These are phyloP conservation scores for Calyptommatus sinebrachiatus DNA, from an alignment of 2,113 vertebrate genomes.

Conservation along the genomic window DNA sequence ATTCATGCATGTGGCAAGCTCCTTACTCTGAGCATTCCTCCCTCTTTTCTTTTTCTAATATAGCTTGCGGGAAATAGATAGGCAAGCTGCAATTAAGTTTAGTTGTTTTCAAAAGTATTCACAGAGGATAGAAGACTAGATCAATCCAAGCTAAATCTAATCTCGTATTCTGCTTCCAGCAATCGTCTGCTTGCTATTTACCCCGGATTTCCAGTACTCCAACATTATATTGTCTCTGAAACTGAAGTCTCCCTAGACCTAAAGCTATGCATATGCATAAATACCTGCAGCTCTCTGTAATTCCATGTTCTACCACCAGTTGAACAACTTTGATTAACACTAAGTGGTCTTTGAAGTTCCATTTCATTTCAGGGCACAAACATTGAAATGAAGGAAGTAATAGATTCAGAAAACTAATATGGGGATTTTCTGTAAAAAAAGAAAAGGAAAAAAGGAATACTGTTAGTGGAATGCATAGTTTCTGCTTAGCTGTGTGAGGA, in stretches of 20 bases:
- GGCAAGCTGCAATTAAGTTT: not conserved
- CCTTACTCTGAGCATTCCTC: not conserved
- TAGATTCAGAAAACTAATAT: slow-evolving; percentile 7
- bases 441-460: not conserved
- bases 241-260: not conserved
- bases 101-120: not conserved
- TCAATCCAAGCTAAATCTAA: not conserved
- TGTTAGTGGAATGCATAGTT: not conserved
- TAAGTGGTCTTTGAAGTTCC: not conserved
- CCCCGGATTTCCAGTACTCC: not conserved
- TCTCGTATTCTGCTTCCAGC: not conserved
- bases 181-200: not conserved
- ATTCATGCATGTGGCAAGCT: not conserved
- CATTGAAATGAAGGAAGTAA: not conserved
- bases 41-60: no score
- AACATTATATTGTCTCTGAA: not conserved
- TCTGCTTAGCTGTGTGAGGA: not conserved
- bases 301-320: not conserved
- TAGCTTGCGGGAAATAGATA: not conserved
- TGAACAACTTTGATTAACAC: not conserved
- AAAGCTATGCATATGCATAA: not conserved
- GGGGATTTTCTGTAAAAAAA: not conserved
- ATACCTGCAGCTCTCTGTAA: not conserved
- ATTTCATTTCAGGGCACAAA: not conserved
- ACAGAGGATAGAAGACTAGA: not conserved